These are phyloP conservation scores for Lasioglossum leucozonium DNA, from an alignment of 2,888 invertebrate genomes.

Conservation along the genomic window DNA sequence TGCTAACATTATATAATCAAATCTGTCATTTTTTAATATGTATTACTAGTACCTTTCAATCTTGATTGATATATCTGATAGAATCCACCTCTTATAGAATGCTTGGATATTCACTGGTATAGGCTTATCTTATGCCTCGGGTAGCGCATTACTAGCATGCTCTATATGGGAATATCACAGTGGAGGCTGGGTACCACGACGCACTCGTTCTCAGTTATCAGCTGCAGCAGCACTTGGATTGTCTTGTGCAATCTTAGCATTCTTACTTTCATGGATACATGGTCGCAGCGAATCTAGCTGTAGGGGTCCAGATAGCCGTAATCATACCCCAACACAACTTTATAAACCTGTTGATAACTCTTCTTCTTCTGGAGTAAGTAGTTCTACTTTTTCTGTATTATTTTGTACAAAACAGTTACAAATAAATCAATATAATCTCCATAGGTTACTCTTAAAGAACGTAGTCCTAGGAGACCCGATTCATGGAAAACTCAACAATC, in stretches of 20 bases:
- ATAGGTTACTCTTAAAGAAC: conserved; percentile 81
- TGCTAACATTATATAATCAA: conserved; percentile 18
- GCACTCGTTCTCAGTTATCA: conserved; percentile 89
- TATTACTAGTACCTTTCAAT: conserved; percentile 26
- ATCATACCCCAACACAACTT: conserved; percentile 79
- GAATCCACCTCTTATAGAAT: conserved; percentile 85
- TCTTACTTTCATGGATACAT: conserved; percentile 82
- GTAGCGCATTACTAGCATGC: conserved; percentile 88
- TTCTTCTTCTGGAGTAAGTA: conserved; percentile 81
- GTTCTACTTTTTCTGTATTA: neutral
- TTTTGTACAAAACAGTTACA: neutral
- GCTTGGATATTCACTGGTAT: conserved; percentile 90
- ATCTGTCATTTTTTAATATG: neutral
- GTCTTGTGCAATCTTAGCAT: conserved; percentile 81
- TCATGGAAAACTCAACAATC: conserved; percentile 80
- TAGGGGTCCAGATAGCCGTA: conserved; percentile 76
- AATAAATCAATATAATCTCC: neutral
- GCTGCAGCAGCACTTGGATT: conserved; percentile 81
- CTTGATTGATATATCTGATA: conserved; percentile 52
- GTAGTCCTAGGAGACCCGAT: conserved; percentile 78
- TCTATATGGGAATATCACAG: conserved; percentile 89
- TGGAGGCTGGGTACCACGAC: conserved; percentile 89
- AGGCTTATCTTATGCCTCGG: conserved; percentile 89
- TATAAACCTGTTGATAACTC: conserved; percentile 83
- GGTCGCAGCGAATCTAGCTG: conserved; percentile 76